These are phyloP conservation scores for Helleia helle DNA, from an alignment of 2,888 invertebrate genomes.

Conservation along the genomic window DNA sequence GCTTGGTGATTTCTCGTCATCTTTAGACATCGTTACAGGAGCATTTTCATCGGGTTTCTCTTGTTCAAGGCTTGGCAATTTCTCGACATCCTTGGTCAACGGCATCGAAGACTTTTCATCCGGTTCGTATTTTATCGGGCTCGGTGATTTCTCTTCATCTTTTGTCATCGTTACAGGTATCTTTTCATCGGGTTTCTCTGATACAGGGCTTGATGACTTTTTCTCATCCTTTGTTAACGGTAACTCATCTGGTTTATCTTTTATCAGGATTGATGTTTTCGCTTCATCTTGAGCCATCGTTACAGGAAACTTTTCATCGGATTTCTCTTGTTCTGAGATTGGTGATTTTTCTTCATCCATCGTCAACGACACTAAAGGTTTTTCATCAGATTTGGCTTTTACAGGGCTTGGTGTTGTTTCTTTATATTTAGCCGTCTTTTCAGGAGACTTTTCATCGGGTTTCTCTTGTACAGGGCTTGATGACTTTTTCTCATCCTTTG, in stretches of 20 bases:
- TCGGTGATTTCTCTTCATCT: constrained; percentile 13
- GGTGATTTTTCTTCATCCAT: too few species aligned
- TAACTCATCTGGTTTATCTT: neutral
- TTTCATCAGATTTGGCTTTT: too few species aligned
- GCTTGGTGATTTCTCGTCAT: too few species aligned
- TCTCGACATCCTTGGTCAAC: too few species aligned
- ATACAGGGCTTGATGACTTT: constrained; percentile 4
- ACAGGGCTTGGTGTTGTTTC: constrained; percentile 12
- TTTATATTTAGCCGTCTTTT: neutral
- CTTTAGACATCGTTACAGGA: too few species aligned
- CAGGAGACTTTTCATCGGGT: constrained; percentile 1
- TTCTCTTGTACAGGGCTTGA: constrained; percentile 10
- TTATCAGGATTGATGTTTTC: too few species aligned
- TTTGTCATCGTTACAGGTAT: constrained; percentile 3
- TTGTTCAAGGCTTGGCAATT: neutral
- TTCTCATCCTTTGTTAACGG: neutral
- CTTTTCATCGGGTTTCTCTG: neutral
- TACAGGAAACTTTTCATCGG: too few species aligned
- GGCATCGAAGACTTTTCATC: neutral
- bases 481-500: constrained; percentile 11
- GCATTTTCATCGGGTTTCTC: neutral
- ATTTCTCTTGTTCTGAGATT: too few species aligned
- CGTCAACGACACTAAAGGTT: too few species aligned
- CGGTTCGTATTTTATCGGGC: constrained; percentile 8
- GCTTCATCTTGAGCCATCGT: too few species aligned